Base-by-base conservation (phyloP, 2,113 vertebrate species). In the Lepus timidus region DNA sequence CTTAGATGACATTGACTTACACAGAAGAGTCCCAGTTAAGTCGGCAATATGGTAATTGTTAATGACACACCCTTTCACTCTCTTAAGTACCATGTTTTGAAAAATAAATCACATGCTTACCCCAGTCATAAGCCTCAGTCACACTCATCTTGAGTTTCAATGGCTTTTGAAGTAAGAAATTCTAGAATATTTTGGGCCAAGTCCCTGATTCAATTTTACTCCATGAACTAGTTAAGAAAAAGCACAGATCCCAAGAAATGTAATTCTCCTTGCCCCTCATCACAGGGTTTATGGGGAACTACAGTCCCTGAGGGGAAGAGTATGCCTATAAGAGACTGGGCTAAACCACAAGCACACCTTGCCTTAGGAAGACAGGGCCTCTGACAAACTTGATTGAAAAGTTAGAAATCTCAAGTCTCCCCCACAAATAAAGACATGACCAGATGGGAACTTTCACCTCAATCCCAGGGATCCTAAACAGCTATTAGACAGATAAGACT, bases 201-300 rank as follows among this genome's bases (percentile, higher is more conserved):
- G 13, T 95, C 49, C 9, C 70, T 76, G 20, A 68, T 64, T 90
- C 64, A 87, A 94, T 90, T 75, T 90, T 76, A 36, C 33, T 67
- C 80, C 76, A 14, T 81, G 11, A 51, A 67, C 22, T 92, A 58
- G 49, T 13, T 58, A 58, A 90, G 70, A 83, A 3, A 61, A 95
- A 89, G 20, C 83, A 4, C 1, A 86, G 27, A 39, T 1, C 33
- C 78, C 62, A 31, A 78, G 52, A 89, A 81, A 49, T 39, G 0
- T 3, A 36, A 64, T 68, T 7, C 27, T 87, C 0, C 39, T 75
- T 8, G 14, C 36, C 2, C 12, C 13, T 68, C n/a, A 51, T 62
- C 23, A 20, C 19, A 12, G 17, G 33, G n/a, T 81, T 33, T 93
- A 6, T 8, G 22, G 6, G 52, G 39, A 78, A 36, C 17, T 14